Percentiles rank a stretch among this genome's conserved stretches.
Conservation (phyloP, 1,140 invertebrate species). For the Atopsyche davidsoni region DNA sequence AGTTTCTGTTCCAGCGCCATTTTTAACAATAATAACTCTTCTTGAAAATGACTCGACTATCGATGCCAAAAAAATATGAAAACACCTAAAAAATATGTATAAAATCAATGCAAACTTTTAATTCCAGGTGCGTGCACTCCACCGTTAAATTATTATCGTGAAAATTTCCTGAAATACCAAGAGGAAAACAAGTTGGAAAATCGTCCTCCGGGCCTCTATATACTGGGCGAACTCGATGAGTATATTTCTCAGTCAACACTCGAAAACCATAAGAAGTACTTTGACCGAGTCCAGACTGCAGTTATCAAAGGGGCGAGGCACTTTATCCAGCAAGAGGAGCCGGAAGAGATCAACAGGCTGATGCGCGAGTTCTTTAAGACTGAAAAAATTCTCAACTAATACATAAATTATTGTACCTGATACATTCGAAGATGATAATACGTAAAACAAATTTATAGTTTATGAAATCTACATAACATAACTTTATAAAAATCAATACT, state of each 20-base stretch:
- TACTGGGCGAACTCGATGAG: constrained; percentile 51
- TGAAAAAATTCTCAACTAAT: too few relatives aligned
- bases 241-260: constrained; percentile 43
- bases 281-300: constrained; percentile 39
- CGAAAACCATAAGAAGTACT: constrained; percentile 35
- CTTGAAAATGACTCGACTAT: too few relatives aligned
- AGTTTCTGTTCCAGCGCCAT: too few relatives aligned
- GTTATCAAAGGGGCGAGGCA: constrained; percentile 46
- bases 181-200: neutral
- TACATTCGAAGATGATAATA: too few relatives aligned
- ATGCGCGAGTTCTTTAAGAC: constrained; percentile 47
- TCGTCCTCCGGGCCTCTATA: constrained; percentile 34
- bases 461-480: too few relatives aligned
- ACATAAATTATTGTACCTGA: too few relatives aligned
- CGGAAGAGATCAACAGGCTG: constrained; percentile 47
- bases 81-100: neutral
- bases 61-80: too few relatives aligned
- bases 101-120: constrained; percentile 16
- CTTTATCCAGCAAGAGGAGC: constrained; percentile 53
- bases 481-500: too few relatives aligned
- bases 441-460: too few relatives aligned
- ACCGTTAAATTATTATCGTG: constrained; percentile 57
- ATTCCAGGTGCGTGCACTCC: constrained; percentile 50
- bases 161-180: constrained; percentile 24
- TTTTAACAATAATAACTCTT: too few relatives aligned